phyloP scores from a whole-genome alignment of 2,113 vertebrate genomes.

The Cynoglossus semilaevis region DNA sequence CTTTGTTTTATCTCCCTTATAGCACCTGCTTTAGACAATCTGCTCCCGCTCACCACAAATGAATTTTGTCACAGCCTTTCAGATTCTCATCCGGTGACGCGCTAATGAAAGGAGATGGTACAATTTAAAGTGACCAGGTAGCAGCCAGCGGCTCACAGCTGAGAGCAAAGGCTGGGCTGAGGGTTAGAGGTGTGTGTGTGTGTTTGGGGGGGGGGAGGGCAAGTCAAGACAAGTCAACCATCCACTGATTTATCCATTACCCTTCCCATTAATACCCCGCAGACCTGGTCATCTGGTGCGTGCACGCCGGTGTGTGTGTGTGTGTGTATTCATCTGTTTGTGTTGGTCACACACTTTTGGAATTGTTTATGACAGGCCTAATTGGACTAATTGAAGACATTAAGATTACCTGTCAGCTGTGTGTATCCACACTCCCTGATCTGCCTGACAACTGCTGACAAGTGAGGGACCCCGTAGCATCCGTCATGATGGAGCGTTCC shows the following conservation, averaged over 20 bases:
- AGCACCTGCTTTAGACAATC: slow-evolving; percentile 96
- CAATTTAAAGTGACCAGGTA: slow-evolving; percentile 98
- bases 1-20: slow-evolving; percentile 88
- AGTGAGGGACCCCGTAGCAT: slow-evolving; percentile 97
- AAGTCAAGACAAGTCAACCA: slow-evolving; percentile 81
- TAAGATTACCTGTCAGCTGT: slow-evolving; percentile 99
- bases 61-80: slow-evolving; percentile 98
- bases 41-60: slow-evolving; percentile 86
- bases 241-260: slow-evolving; percentile 97
- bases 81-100: slow-evolving; percentile 85
- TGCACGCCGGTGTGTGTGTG: slow-evolving; percentile 41
- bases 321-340: slow-evolving; percentile 95
- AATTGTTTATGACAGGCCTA: slow-evolving; percentile 99
- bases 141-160: slow-evolving; percentile 88
- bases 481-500: slow-evolving; percentile 94
- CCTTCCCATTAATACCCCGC: slow-evolving; percentile 88
- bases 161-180: slow-evolving; percentile 78
- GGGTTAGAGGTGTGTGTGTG: no score
- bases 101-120: slow-evolving; percentile 99
- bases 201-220: slow-evolving; percentile 17
- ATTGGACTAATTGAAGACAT: slow-evolving; percentile 99
- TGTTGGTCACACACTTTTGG: slow-evolving; percentile 93
- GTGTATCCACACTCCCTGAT: slow-evolving; percentile 92
- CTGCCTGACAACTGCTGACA: slow-evolving; percentile 99
- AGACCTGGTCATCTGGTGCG: slow-evolving; percentile 67